These are phyloP conservation scores for Antedon mediterranea DNA, from an alignment of 53 echinoderm and acorn worm species.

Conservation along the genomic window DNA sequence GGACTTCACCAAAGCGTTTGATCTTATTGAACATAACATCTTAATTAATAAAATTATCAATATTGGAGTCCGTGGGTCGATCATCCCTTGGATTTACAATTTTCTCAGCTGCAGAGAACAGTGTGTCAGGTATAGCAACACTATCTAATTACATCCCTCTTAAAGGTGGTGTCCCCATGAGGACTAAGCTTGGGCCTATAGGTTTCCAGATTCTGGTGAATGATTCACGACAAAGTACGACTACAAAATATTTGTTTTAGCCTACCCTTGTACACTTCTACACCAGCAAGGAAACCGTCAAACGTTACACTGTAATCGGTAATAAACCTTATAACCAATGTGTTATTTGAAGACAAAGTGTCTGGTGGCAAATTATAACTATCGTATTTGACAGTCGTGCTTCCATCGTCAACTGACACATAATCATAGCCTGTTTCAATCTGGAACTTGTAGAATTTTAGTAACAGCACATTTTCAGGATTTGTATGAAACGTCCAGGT, in stretches of 20 bases:
- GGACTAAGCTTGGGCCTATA: not conserved
- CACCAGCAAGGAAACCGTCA: no score
- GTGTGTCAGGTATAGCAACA: slow-evolving; percentile 11
- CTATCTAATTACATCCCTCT: slow-evolving; percentile 10
- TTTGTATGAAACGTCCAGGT: no score
- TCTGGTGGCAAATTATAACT: no score
- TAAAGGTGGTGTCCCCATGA: not conserved
- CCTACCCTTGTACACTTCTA: no score
- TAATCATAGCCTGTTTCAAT: no score
- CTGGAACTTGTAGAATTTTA: no score
- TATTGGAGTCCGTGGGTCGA: slow-evolving; percentile 1
- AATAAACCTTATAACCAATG: no score
- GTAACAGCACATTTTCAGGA: no score
- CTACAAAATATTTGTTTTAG: not conserved
- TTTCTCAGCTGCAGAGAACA: slow-evolving; percentile 11
- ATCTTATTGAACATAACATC: slow-evolving; percentile 18
- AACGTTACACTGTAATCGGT: no score
- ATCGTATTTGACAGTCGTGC: no score
- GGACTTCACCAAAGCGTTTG: slow-evolving; percentile 24
- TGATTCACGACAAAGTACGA: not conserved
- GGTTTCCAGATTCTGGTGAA: not conserved
- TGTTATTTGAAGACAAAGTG: no score
- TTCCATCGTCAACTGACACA: no score
- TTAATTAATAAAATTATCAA: slow-evolving; percentile 13
- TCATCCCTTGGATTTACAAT: slow-evolving; percentile 19